These are phyloP conservation scores for Eulemur coronatus DNA, from an alignment of 2,797 vertebrate species.

Conservation along the genomic window DNA sequence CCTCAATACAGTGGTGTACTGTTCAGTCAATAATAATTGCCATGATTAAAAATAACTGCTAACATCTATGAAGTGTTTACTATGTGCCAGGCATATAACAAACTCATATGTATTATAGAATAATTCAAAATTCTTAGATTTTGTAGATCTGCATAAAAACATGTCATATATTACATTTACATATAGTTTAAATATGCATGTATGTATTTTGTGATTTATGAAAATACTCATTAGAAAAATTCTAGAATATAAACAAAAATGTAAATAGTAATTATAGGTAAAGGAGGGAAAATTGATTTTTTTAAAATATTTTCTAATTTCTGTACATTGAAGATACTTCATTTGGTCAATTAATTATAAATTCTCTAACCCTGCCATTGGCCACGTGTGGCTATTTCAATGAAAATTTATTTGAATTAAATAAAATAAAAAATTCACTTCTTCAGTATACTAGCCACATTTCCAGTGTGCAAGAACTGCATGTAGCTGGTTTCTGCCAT, in stretches of 20 bases:
- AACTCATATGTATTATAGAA: background rate
- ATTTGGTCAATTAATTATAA: background rate
- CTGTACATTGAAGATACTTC: background rate
- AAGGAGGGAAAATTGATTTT: background rate
- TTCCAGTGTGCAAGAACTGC: background rate
- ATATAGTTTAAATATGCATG: background rate
- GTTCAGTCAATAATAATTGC: background rate
- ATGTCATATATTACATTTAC: background rate
- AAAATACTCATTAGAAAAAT: background rate
- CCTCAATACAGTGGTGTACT: background rate
- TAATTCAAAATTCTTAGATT: background rate
- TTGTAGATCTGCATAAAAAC: background rate
- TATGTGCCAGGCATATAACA: background rate
- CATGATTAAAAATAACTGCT: background rate
- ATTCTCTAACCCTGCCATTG: background rate
- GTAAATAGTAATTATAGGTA: background rate
- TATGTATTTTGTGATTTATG: background rate
- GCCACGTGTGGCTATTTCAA: background rate
- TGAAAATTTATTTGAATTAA: constrained; percentile 14
- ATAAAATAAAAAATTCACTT: background rate
- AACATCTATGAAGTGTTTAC: background rate
- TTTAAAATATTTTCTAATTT: background rate
- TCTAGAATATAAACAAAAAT: constrained; percentile 5
- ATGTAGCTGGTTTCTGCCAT: background rate
- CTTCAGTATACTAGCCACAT: background rate